A percentile compares a stretch with the other conserved stretches of the same genome.
phyloP scores from a whole-genome alignment of 2,888 invertebrate genomes.

The Physocephala rufipes region DNA sequence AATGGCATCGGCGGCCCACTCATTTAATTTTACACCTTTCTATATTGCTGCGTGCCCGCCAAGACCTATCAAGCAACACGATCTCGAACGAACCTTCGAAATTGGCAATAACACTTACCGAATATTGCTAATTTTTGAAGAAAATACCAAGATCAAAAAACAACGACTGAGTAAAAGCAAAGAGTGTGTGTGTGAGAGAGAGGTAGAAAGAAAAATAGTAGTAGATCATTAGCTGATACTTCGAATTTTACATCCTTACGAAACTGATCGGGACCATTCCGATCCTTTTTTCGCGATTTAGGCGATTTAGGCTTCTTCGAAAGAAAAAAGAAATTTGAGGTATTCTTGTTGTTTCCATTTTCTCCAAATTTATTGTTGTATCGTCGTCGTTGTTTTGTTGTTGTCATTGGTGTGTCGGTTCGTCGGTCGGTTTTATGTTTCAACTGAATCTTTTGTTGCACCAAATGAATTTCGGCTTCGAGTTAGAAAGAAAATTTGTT shows the following conservation, averaged over 20 bases:
- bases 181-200: no score
- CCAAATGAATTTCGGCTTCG: slow-evolving; percentile 7
- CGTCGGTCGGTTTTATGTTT: no score
- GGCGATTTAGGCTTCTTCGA: no score
- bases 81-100: slow-evolving; percentile 12
- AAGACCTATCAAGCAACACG: slow-evolving; percentile 31
- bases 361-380: no score
- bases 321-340: no score
- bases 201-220: no score
- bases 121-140: neutral
- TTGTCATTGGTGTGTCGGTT: neutral
- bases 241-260: neutral
- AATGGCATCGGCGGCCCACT: no score
- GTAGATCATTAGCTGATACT: neutral
- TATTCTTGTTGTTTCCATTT: neutral
- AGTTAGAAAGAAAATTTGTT: neutral
- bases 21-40: slow-evolving; percentile 23
- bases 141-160: neutral
- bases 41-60: neutral
- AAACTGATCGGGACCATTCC: no score
- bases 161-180: neutral
- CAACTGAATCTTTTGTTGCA: slow-evolving; percentile 12
- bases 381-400: neutral
- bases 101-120: slow-evolving; percentile 3
- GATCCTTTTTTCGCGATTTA: no score